A percentile compares a stretch with the other conserved stretches of the same genome.
Evolutionary conservation across 2,797 vertebrate genomes (phyloP).

Genomic region (Heliangelus exortis): DNA sequence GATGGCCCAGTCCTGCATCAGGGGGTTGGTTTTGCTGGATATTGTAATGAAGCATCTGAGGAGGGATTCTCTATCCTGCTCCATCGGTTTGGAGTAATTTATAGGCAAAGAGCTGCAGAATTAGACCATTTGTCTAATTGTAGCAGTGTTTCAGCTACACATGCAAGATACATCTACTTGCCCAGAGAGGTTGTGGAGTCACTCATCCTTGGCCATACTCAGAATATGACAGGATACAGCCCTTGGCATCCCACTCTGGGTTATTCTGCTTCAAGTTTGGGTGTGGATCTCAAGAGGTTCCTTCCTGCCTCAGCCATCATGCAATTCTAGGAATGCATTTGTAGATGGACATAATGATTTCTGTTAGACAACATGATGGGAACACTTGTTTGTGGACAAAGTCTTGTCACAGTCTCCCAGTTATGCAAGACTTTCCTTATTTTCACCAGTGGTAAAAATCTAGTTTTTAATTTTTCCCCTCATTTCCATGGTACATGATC

Average conservation of each 20-base stretch:
- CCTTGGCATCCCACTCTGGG: neutral
- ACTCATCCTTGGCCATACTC: neutral
- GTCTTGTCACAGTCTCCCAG: neutral
- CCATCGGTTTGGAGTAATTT: neutral
- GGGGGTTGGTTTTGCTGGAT: neutral
- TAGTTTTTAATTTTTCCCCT: neutral
- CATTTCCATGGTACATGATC: neutral
- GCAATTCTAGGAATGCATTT: neutral
- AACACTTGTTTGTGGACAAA: neutral
- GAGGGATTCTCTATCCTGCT: neutral
- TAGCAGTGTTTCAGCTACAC: neutral
- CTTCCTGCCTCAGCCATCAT: neutral
- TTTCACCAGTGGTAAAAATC: neutral
- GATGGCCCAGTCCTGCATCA: neutral
- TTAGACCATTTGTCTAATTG: rapidly evolving
- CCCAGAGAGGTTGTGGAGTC: neutral
- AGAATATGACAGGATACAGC: neutral
- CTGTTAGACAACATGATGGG: neutral
- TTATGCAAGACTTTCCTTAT: neutral
- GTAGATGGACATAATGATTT: neutral
- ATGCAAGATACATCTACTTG: neutral
- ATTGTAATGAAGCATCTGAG: neutral
- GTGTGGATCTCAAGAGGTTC: neutral
- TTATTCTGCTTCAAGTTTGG: neutral
- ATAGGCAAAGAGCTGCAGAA: neutral